A percentile compares a stretch with the other conserved stretches of the same genome.
phyloP scores from a whole-genome alignment of 2,113 vertebrate species.

The Cavia porcellus region DNA sequence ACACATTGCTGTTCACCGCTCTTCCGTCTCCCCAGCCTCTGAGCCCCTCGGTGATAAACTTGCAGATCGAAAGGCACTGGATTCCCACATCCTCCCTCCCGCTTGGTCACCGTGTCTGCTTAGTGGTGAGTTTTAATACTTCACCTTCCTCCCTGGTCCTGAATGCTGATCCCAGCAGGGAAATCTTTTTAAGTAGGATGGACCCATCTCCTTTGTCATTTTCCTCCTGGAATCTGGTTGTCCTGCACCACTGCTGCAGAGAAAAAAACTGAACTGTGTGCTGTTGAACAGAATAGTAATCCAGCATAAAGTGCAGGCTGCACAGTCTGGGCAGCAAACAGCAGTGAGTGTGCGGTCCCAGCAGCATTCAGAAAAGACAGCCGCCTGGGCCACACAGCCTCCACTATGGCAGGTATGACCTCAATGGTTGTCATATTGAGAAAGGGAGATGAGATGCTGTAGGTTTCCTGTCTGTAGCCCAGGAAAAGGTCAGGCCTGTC shows the following conservation, averaged over 20 bases:
- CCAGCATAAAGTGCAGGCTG: neutral
- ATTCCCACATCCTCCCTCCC: neutral
- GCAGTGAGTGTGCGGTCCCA: neutral
- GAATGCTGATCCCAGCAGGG: neutral
- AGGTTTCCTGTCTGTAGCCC: neutral
- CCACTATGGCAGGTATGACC: neutral
- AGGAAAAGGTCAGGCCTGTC: neutral
- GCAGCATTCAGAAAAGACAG: neutral
- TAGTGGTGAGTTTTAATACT: neutral
- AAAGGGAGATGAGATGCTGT: neutral
- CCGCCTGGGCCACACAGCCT: neutral
- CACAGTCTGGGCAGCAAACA: neutral
- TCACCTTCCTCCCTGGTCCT: neutral
- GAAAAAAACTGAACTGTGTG: neutral
- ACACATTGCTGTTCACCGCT: neutral
- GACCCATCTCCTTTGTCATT: neutral
- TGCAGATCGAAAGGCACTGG: neutral
- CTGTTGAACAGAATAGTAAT: neutral
- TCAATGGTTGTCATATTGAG: neutral
- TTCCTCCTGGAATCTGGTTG: neutral
- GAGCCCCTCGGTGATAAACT: neutral
- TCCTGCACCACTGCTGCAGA: neutral
- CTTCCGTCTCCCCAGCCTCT: neutral
- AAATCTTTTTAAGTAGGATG: neutral
- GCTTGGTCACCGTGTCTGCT: rapidly evolving